These are phyloP conservation scores for Acanthopleura granulata DNA, from an alignment of 2,888 invertebrate genomes.

Conservation along the genomic window DNA sequence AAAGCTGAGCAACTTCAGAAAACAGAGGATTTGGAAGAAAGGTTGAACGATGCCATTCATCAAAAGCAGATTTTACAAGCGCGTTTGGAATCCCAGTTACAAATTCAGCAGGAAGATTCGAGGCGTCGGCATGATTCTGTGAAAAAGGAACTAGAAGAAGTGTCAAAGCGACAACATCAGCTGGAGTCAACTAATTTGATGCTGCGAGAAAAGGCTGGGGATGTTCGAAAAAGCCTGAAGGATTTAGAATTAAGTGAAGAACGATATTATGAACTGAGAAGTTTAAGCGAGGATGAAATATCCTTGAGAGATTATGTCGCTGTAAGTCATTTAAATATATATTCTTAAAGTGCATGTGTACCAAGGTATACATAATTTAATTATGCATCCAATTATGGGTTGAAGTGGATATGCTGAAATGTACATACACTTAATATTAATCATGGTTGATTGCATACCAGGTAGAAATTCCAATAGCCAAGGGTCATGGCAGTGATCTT, in stretches of 20 bases:
- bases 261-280: slow-evolving; percentile 60
- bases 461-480: no score
- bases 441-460: no score
- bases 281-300: slow-evolving; percentile 57
- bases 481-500: no score
- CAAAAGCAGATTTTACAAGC: slow-evolving; percentile 67
- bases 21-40: slow-evolving; percentile 68
- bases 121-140: slow-evolving; percentile 60
- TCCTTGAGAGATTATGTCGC: slow-evolving; percentile 67
- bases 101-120: slow-evolving; percentile 66
- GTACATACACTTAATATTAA: no score
- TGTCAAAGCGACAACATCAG: slow-evolving; percentile 62
- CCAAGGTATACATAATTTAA: no score
- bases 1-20: slow-evolving; percentile 65
- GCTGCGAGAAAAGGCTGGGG: slow-evolving; percentile 64
- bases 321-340: slow-evolving; percentile 42
- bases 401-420: no score
- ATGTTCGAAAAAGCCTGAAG: slow-evolving; percentile 58
- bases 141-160: slow-evolving; percentile 61
- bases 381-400: no score
- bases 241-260: slow-evolving; percentile 64
- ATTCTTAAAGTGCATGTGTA: no score
- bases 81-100: slow-evolving; percentile 63
- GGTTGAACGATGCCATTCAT: slow-evolving; percentile 64
- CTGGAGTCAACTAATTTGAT: slow-evolving; percentile 66